Percentiles rank a stretch among this genome's conserved stretches.
Evolutionary conservation across 2,888 invertebrate species (phyloP).

Genomic region (Drosophila neonasuta): DNA sequence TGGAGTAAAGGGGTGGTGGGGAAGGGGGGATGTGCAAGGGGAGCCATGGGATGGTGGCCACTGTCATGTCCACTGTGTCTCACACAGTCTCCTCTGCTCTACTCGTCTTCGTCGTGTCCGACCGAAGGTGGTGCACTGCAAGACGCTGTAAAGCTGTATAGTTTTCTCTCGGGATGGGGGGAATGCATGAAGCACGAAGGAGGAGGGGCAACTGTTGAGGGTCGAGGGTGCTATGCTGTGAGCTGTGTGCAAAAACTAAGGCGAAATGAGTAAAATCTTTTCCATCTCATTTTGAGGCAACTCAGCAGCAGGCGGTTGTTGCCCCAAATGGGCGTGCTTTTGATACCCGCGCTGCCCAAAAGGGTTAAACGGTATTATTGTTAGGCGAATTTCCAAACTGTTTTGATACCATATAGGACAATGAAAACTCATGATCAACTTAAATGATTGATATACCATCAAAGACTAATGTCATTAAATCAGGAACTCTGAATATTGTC

Average conservation of each 20-base stretch:
- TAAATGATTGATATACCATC: too few relatives aligned
- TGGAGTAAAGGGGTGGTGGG: constrained; percentile 2
- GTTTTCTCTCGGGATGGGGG: background rate
- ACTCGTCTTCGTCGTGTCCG: constrained; percentile 28
- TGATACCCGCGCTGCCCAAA: background rate
- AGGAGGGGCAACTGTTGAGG: background rate
- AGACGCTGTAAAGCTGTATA: constrained; percentile 23
- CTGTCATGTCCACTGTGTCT: constrained; percentile 38
- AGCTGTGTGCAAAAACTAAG: constrained; percentile 38
- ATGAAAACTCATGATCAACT: background rate
- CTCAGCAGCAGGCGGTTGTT: constrained; percentile 3
- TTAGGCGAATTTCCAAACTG: constrained; percentile 4
- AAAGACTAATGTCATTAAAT: too few relatives aligned
- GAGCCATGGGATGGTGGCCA: constrained; percentile 41
- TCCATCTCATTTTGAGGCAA: constrained; percentile 40
- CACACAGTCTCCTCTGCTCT: background rate
- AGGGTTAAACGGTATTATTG: constrained; percentile 2
- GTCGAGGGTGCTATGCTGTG: constrained; percentile 32
- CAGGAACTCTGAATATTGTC: too few relatives aligned
- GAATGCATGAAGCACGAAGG: background rate
- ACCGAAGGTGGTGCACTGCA: constrained; percentile 56
- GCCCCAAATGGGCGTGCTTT: constrained; percentile 11
- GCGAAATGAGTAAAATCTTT: constrained; percentile 48
- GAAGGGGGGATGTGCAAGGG: background rate
- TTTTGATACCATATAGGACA: background rate